phyloP scores from a whole-genome alignment of 64 coral and sea anemone species.

The Exaiptasia diaphana region DNA sequence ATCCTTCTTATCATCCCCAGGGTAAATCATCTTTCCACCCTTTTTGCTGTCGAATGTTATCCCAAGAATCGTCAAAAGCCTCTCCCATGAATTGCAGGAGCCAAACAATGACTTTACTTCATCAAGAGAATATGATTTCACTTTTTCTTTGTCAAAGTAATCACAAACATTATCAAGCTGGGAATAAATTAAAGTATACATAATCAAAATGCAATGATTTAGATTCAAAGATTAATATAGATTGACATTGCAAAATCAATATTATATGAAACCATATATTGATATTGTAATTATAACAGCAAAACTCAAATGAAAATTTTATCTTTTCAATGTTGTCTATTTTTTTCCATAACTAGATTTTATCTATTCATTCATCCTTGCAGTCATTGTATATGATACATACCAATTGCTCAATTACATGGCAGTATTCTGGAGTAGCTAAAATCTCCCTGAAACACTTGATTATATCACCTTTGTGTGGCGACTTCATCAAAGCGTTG shows the following conservation, averaged over 20 bases:
- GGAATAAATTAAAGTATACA: neutral
- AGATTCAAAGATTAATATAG: too few relatives aligned
- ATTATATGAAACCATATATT: too few relatives aligned
- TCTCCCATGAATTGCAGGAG: conserved; percentile 9
- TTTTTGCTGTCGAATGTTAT: conserved; percentile 47
- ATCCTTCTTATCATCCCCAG: conserved; percentile 9
- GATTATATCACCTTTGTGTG: conserved; percentile 43
- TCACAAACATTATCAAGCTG: conserved; percentile 59
- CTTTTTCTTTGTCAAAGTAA: conserved; percentile 23
- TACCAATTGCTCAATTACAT: conserved; percentile 56
- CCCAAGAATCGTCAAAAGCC: conserved; percentile 49
- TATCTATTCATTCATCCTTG: neutral
- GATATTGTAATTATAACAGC: too few relatives aligned
- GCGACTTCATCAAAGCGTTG: conserved; percentile 60
- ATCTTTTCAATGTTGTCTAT: too few relatives aligned
- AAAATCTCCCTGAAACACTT: conserved; percentile 56
- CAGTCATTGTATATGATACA: neutral
- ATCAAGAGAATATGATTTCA: neutral
- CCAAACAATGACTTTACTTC: conserved; percentile 38
- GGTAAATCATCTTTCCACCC: conserved; percentile 48
- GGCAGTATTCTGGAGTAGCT: conserved; percentile 18
- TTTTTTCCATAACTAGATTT: neutral
- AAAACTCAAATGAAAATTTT: too few relatives aligned
- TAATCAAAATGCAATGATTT: too few relatives aligned
- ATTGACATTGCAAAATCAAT: too few relatives aligned